A percentile compares a stretch with the other conserved stretches of the same genome.
Evolutionary conservation across 2,797 vertebrate genomes (phyloP).

Genomic region (Sebastes flavidus): DNA sequence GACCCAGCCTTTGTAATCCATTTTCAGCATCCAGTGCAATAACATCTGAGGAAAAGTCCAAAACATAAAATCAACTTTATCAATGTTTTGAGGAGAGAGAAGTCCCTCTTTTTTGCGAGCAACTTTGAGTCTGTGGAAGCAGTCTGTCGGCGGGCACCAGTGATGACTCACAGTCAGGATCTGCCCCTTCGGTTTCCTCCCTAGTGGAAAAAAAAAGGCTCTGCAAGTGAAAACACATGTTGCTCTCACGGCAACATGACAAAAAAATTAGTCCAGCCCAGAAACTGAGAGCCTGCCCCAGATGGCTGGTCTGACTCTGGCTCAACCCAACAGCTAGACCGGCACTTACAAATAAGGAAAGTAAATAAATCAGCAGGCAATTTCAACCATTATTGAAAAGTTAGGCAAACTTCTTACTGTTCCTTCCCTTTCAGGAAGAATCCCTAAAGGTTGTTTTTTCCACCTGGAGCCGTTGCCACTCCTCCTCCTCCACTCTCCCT

Average conservation of each 20-base stretch:
- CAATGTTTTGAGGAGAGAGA: not conserved
- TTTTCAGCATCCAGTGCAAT: not conserved
- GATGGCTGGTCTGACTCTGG: not conserved
- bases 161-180: constrained; percentile 63
- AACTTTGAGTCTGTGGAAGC: constrained; percentile 1
- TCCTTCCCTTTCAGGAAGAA: not conserved
- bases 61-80: not conserved
- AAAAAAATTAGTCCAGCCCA: not conserved
- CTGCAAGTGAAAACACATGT: constrained; percentile 69
- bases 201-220: constrained; percentile 32
- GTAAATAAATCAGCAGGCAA: not conserved
- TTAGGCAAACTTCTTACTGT: not conserved
- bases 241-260: not conserved
- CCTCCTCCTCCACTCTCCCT: not conserved
- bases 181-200: constrained; percentile 51
- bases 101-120: not conserved
- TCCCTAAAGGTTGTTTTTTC: not conserved
- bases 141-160: not conserved
- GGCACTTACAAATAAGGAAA: too few species aligned
- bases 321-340: not conserved
- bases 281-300: not conserved
- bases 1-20: constrained; percentile 5
- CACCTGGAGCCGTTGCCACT: not conserved
- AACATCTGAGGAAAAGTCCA: not conserved
- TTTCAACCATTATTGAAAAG: not conserved